Conservation (phyloP, 2,888 invertebrate species). For the Xylota segnis region DNA sequence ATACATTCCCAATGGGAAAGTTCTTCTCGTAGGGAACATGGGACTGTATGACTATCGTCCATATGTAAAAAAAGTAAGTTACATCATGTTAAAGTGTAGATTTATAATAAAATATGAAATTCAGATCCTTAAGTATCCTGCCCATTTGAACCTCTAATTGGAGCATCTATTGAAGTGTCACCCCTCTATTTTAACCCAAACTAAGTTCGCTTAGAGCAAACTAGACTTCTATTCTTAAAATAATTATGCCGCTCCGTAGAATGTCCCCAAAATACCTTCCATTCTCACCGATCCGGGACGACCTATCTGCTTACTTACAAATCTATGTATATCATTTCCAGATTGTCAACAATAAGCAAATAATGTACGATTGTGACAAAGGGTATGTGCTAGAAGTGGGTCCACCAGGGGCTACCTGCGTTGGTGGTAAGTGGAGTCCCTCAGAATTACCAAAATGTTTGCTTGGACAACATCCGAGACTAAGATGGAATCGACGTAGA, state of each 20-base stretch:
- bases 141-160: no score
- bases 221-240: no score
- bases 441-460: slow-evolving; percentile 93
- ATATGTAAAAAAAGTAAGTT: slow-evolving; percentile 93
- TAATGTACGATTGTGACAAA: slow-evolving; percentile 97
- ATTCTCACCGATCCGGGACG: no score
- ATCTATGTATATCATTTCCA: slow-evolving; percentile 77
- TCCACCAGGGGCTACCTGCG: slow-evolving; percentile 96
- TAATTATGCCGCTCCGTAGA: no score
- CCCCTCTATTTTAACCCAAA: no score
- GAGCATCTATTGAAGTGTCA: no score
- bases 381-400: slow-evolving; percentile 95
- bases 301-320: no score
- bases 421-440: slow-evolving; percentile 97
- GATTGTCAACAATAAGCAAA: slow-evolving; percentile 95
- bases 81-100: neutral
- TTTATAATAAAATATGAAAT: no score
- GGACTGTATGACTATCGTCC: slow-evolving; percentile 97
- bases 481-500: slow-evolving; percentile 91
- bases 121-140: no score
- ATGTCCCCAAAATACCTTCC: no score
- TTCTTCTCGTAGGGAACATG: slow-evolving; percentile 97
- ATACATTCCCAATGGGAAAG: slow-evolving; percentile 94
- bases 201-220: no score
- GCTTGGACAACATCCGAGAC: slow-evolving; percentile 93